phyloP scores from a whole-genome alignment of 2,888 invertebrate genomes.

The Allophyes oxyacanthae region DNA sequence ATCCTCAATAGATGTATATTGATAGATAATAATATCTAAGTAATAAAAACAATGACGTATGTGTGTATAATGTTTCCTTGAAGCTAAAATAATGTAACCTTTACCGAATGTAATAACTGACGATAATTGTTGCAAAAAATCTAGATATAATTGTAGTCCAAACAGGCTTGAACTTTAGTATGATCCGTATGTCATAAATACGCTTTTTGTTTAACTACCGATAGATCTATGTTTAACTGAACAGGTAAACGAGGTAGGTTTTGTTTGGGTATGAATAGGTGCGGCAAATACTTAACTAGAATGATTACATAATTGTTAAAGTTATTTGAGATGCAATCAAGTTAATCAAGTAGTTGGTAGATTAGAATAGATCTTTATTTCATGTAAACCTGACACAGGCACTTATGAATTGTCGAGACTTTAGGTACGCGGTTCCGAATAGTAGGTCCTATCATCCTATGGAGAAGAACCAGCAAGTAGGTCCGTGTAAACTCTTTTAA shows the following conservation, averaged over 20 bases:
- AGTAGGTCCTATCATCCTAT: no score
- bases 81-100: slow-evolving; percentile 51
- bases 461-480: no score
- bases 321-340: not conserved
- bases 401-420: no score
- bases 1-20: no score
- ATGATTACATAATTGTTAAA: not conserved
- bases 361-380: no score
- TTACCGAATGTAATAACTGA: slow-evolving; percentile 46
- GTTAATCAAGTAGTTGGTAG: no score
- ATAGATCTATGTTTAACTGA: slow-evolving; percentile 18
- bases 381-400: no score
- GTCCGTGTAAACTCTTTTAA: no score
- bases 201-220: slow-evolving; percentile 40
- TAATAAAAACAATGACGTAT: slow-evolving; percentile 33
- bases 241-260: slow-evolving; percentile 8
- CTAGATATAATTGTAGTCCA: slow-evolving; percentile 43
- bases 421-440: no score
- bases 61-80: slow-evolving; percentile 19
- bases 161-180: slow-evolving; percentile 49
- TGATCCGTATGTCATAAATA: slow-evolving; percentile 34
- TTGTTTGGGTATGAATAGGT: slow-evolving; percentile 9
- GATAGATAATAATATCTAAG: slow-evolving; percentile 1
- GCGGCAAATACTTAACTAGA: slow-evolving; percentile 9
- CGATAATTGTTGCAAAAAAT: slow-evolving; percentile 54